These are phyloP conservation scores for Plebejus melissa DNA, from an alignment of 2,888 invertebrate species.

Conservation along the genomic window DNA sequence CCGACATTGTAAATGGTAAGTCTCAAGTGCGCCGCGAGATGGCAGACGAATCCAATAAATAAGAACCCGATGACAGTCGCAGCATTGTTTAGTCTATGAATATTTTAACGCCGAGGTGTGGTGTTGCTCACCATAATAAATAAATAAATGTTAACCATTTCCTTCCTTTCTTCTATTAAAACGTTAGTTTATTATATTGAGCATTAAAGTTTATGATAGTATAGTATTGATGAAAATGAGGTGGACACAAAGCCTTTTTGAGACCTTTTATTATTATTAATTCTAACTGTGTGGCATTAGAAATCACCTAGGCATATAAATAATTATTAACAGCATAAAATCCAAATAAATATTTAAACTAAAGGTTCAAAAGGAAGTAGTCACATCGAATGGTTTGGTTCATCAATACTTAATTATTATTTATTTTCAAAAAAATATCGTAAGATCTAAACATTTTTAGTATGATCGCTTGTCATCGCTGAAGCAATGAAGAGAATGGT, in stretches of 20 bases:
- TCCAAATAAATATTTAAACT: no score
- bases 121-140: slow-evolving; percentile 21
- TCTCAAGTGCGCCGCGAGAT: slow-evolving; percentile 35
- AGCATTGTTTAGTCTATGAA: slow-evolving; percentile 30
- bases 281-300: no score
- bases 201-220: not conserved
- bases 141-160: slow-evolving; percentile 22
- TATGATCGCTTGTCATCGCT: no score
- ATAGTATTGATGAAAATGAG: not conserved
- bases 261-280: not conserved
- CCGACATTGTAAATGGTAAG: not conserved
- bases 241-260: no score
- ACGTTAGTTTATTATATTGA: not conserved
- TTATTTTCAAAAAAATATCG: not conserved
- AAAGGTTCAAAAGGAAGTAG: no score
- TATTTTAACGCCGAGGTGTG: slow-evolving; percentile 27
- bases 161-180: slow-evolving; percentile 18
- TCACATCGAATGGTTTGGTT: no score
- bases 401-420: no score
- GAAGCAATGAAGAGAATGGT: not conserved
- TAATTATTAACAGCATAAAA: no score
- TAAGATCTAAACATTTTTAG: no score
- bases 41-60: slow-evolving; percentile 42
- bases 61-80: slow-evolving; percentile 39
- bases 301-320: no score